These are phyloP conservation scores for Reinhardtius hippoglossoides DNA, from an alignment of 2,113 vertebrate species.

Conservation along the genomic window DNA sequence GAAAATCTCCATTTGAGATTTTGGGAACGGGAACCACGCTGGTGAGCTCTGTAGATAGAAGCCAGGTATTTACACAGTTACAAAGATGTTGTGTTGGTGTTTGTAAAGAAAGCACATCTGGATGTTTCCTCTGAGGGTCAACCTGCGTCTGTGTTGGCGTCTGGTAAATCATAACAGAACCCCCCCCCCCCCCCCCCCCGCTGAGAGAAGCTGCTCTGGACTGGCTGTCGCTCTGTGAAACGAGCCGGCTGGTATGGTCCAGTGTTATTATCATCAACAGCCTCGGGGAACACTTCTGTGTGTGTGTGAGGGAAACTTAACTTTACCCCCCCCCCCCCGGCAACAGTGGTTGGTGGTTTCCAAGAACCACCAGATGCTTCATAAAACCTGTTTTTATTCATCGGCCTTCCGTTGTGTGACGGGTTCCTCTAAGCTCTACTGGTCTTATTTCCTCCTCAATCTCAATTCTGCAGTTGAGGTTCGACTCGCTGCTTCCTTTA, in stretches of 20 bases:
- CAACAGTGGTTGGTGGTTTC: slow-evolving; percentile 41
- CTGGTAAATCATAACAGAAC: slow-evolving; percentile 26
- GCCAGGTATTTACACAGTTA: too few species aligned
- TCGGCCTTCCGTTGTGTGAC: neutral
- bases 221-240: neutral
- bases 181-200: fast-evolving
- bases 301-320: neutral
- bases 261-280: slow-evolving; percentile 31
- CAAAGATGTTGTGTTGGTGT: too few species aligned
- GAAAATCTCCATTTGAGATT: too few species aligned
- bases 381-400: slow-evolving; percentile 42
- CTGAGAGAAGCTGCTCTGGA: neutral
- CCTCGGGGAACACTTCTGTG: slow-evolving; percentile 11
- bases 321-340: neutral
- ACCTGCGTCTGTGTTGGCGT: neutral
- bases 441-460: slow-evolving; percentile 16
- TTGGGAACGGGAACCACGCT: too few species aligned
- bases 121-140: neutral
- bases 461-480: neutral
- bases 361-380: slow-evolving; percentile 41
- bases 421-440: slow-evolving; percentile 14
- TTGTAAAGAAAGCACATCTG: neutral
- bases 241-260: slow-evolving; percentile 24
- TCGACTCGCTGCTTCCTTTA: neutral
- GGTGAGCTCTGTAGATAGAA: too few species aligned